phyloP scores from a whole-genome alignment of 2,888 invertebrate species.

The Xiphydria camelus region DNA sequence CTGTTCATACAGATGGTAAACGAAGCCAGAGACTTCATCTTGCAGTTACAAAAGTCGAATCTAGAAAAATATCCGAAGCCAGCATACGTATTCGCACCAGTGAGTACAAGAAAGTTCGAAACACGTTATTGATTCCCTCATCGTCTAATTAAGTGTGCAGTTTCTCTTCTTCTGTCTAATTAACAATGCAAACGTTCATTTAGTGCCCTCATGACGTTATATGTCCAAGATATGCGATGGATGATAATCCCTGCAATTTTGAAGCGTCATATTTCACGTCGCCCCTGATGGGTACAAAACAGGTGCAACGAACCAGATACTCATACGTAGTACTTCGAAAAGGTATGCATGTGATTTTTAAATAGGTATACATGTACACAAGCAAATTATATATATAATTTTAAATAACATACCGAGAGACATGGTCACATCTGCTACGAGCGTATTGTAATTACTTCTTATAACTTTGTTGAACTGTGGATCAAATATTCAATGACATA shows the following conservation, averaged over 20 bases:
- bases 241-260: constrained; percentile 80
- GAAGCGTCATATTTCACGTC: constrained; percentile 65
- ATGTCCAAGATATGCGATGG: constrained; percentile 73
- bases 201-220: constrained; percentile 80
- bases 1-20: constrained; percentile 63
- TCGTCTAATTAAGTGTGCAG: no score
- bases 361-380: no score
- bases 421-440: no score
- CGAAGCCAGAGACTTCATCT: constrained; percentile 82
- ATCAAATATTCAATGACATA: no score
- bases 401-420: no score
- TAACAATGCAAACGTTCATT: no score
- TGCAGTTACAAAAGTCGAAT: constrained; percentile 58
- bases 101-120: no score
- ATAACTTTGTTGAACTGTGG: no score
- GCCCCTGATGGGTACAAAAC: constrained; percentile 58
- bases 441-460: no score
- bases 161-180: no score
- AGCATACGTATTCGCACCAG: constrained; percentile 77
- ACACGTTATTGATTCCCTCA: no score
- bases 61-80: constrained; percentile 45
- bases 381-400: no score
- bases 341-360: constrained; percentile 58
- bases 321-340: constrained; percentile 83
- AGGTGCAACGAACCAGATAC: constrained; percentile 65